phyloP scores from a whole-genome alignment of 2,113 vertebrate genomes.

The Myrmecophaga tridactyla region DNA sequence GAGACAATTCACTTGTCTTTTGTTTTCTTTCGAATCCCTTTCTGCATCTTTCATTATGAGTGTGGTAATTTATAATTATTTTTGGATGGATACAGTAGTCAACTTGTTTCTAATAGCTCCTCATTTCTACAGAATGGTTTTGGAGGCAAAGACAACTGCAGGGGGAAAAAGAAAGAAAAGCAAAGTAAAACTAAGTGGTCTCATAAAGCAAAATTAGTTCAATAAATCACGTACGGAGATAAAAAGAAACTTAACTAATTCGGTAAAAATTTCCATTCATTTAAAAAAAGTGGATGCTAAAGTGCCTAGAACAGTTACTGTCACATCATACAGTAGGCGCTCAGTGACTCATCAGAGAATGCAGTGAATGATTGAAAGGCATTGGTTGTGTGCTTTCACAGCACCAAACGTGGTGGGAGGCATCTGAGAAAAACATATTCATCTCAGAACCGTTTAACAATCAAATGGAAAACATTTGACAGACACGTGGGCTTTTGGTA shows the following conservation, averaged over 20 bases:
- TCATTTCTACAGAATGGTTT: constrained; percentile 17
- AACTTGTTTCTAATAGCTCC: neutral
- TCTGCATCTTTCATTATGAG: neutral
- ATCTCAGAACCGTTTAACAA: neutral
- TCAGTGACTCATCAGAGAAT: neutral
- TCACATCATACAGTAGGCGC: neutral
- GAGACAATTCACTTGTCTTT: neutral
- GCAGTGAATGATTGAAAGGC: neutral
- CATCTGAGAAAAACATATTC: neutral
- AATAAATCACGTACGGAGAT: neutral
- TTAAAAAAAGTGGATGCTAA: neutral
- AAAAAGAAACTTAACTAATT: neutral
- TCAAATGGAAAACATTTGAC: neutral
- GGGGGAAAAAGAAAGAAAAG: neutral
- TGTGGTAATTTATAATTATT: constrained; percentile 8
- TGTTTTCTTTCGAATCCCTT: neutral
- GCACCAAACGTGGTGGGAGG: neutral
- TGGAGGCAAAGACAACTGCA: neutral
- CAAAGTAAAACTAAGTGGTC: neutral
- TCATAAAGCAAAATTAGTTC: neutral
- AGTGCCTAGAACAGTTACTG: neutral
- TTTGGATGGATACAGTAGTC: neutral
- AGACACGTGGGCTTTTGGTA: neutral
- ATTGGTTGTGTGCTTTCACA: neutral
- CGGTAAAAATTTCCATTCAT: neutral